Base-by-base conservation (phyloP, 1,140 invertebrate species). In the Aphidius gifuensis region DNA sequence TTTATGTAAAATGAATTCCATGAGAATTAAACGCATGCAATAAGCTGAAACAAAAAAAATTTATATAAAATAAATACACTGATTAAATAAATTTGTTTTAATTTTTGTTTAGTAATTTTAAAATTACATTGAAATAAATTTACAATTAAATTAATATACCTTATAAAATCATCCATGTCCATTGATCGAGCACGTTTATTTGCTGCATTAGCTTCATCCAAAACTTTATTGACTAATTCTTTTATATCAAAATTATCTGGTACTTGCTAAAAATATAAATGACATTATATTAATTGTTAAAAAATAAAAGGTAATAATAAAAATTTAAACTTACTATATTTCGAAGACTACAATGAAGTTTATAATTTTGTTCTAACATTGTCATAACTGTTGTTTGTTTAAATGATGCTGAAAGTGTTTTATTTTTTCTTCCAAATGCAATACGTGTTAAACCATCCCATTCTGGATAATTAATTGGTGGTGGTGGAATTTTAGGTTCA, bases 391-490 rank as follows among this genome's bases (percentile, higher is more conserved):
- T 85, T 8, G 87, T 88, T 69, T 93, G 92, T 78, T 92, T 93
- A 69, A 97, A 97, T 56, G 87, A 86, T 8, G 94, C 91, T 50
- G 86, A 80, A 7, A 98, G 76, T 4, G 93, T 97, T 84, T 96
- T 97, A 74, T 98, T 99, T 81, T 99, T 99, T 66, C 97, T 85
- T 1, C 90, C 85, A 82, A 99, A 99, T 38, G 90, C 92, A 68
- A 99, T 95, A 71, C 97, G 85, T 1, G 97, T 92, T 16, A 99
- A 80, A 7, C 95, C 95, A 86, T 99, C 97, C 97, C 96, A 99
- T 84, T 99, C 96, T 69, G 90, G 89, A 78, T 96, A 99, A 79
- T 97, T 96, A 39, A 99, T 92, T 9, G 93, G 89, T 39, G 97
- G 97, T 44, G 96, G 93, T 53, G 97, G 98, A 84, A 97, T 97